Evolutionary conservation across 2,888 invertebrate genomes (phyloP), one percentile per base, ranked within the genome.

Genomic region (Dione vanillae): DNA sequence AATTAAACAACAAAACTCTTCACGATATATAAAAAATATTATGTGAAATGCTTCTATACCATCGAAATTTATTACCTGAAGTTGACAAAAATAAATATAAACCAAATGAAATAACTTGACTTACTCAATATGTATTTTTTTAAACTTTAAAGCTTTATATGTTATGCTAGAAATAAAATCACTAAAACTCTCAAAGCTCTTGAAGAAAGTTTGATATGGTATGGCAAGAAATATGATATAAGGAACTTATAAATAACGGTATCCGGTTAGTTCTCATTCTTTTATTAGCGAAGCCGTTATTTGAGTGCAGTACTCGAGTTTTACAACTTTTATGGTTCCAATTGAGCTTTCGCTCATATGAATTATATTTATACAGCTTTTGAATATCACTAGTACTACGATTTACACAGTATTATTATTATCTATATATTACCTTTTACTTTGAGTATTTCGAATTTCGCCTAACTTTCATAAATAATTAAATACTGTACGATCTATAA

Each of bases 171-270:
- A 54, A 54, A 54, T n/a, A 54, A 10, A 5, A 54, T 37, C 5
- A 16, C 16, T 37, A 35, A 52, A 35, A 54, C 9, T 54, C 54
- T 40, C 10, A 40, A 56, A 56, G 56, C 56, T 56, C 16, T 56
- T 7, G 43, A 61, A 27, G 14, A 56, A 56, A 19, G 16, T 56
- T 37, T n/a, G 7, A 1, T 56, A 19, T 19, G 2, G 40, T 56
- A 19, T 19, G 2, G 40, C 37, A 58, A 56, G 47, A 47, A 49
- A 45, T 45, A 27, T 54, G 40, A 54, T 35, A 43, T 27, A 65
- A 40, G 56, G 56, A 56, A 56, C 56, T 56, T 56, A 40, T 56
- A 56, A 56, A 40, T 37, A 56, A 56, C 37, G 6, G 54, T 16
- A 37, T 56, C 37, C 56, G 56, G 37, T 56, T 56, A 40, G 37